Conservation (phyloP, 2,797 vertebrate genomes). For the Tympanoctomys barrerae region DNA sequence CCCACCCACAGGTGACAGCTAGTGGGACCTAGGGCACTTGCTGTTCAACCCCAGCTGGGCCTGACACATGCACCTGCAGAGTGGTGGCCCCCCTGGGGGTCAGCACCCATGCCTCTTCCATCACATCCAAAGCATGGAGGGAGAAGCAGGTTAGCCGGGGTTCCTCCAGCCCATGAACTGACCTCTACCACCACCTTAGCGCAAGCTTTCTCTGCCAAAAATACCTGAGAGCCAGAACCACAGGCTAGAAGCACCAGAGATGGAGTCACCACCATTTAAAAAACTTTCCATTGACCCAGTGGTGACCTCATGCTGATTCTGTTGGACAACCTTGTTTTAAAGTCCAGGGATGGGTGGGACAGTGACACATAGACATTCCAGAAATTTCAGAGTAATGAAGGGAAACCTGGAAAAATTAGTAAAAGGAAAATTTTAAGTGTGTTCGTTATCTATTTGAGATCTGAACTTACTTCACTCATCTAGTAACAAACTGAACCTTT, state of each 20-base stretch:
- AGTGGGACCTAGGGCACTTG: background rate
- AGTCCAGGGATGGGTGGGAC: slow-evolving; percentile 61
- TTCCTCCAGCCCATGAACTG: background rate
- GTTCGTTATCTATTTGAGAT: slow-evolving; percentile 49
- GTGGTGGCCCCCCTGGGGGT: background rate
- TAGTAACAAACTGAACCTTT: slow-evolving; percentile 51
- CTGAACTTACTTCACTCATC: background rate
- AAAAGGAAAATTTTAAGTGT: slow-evolving; percentile 59
- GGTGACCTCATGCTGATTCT: slow-evolving; percentile 59
- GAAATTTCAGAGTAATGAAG: slow-evolving; percentile 72
- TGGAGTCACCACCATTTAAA: slow-evolving; percentile 18
- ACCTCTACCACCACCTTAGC: background rate
- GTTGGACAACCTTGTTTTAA: slow-evolving; percentile 58
- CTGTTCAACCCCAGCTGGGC: background rate
- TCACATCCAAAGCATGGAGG: background rate
- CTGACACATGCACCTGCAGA: background rate
- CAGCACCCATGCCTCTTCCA: background rate
- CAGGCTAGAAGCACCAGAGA: slow-evolving; percentile 32
- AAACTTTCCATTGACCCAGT: slow-evolving; percentile 78
- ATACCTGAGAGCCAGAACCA: slow-evolving; percentile 57
- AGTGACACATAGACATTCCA: slow-evolving; percentile 53
- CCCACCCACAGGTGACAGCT: background rate
- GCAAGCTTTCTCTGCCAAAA: slow-evolving; percentile 40
- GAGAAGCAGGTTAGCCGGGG: background rate
- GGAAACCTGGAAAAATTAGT: slow-evolving; percentile 70